phyloP scores from a whole-genome alignment of 2,888 invertebrate species.

The Scaptomyza polygonia region DNA sequence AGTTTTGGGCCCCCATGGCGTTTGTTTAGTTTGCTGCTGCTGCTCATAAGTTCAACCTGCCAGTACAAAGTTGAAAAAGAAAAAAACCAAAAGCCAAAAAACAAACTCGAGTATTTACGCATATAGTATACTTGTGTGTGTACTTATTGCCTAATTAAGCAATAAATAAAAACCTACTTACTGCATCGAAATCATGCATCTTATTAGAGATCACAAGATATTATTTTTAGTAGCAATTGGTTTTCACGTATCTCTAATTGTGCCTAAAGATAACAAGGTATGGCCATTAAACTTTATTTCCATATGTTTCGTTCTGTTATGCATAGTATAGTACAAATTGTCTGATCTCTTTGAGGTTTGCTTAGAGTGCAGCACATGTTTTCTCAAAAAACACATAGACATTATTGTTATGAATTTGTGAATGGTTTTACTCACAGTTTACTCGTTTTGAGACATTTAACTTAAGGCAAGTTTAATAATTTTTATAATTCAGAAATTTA shows the following conservation, averaged over 20 bases:
- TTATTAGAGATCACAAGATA: slow-evolving; percentile 51
- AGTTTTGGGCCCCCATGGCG: slow-evolving; percentile 13
- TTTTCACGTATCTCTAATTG: slow-evolving; percentile 2
- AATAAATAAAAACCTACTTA: slow-evolving; percentile 42
- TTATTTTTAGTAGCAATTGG: slow-evolving; percentile 7
- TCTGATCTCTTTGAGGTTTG: background rate
- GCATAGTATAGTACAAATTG: background rate
- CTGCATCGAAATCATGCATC: slow-evolving; percentile 15
- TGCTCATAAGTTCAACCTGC: slow-evolving; percentile 39
- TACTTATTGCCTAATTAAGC: slow-evolving; percentile 23
- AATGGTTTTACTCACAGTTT: no score
- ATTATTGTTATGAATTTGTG: no score
- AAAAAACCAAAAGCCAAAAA: slow-evolving; percentile 6
- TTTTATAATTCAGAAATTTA: no score
- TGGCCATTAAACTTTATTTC: slow-evolving; percentile 12
- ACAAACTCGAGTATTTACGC: background rate
- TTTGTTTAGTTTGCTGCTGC: slow-evolving; percentile 41
- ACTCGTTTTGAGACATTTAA: no score
- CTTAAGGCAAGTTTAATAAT: no score
- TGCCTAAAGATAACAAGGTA: background rate
- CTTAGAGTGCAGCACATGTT: background rate
- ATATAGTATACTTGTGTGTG: background rate
- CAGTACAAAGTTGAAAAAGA: slow-evolving; percentile 19
- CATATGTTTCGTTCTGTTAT: no score
- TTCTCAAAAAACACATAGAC: background rate